These are phyloP conservation scores for Marmota monax DNA, from an alignment of 2,113 vertebrate genomes.

Conservation along the genomic window DNA sequence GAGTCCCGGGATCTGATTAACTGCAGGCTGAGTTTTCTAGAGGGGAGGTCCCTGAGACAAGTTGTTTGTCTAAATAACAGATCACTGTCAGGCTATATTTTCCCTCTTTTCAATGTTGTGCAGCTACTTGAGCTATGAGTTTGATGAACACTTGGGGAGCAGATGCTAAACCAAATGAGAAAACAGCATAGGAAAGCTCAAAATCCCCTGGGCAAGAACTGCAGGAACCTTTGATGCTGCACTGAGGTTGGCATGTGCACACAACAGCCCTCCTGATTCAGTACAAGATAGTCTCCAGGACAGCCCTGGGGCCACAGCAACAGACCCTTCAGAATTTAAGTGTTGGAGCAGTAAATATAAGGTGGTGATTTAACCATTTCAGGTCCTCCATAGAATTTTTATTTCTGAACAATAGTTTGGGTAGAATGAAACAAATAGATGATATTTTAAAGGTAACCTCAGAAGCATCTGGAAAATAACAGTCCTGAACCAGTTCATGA, in stretches of 20 bases:
- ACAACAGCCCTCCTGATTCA: constrained; percentile 50
- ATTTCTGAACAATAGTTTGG: constrained; percentile 21
- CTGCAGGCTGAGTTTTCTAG: constrained; percentile 65
- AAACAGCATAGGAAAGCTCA: constrained; percentile 67
- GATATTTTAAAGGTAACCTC: constrained; percentile 55
- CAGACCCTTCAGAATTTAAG: not conserved
- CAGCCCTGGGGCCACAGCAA: not conserved
- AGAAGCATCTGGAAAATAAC: constrained; percentile 53
- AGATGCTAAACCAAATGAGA: constrained; percentile 72
- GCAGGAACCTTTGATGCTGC: constrained; percentile 74
- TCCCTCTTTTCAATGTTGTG: constrained; percentile 60
- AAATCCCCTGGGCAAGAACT: constrained; percentile 69
- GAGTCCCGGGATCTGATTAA: constrained; percentile 67
- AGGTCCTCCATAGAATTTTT: not conserved
- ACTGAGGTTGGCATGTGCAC: not conserved
- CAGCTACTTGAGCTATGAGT: constrained; percentile 65
- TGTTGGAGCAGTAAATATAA: constrained; percentile 27
- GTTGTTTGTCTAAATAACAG: constrained; percentile 75
- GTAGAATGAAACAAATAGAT: constrained; percentile 25
- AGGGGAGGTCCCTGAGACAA: constrained; percentile 52
- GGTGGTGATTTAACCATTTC: not conserved
- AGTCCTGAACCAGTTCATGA: constrained; percentile 23
- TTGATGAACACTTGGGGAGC: constrained; percentile 79
- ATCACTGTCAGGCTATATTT: constrained; percentile 72
- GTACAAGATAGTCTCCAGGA: constrained; percentile 62